These are phyloP conservation scores for Pseudochirops cupreus DNA, from an alignment of 2,797 vertebrate genomes.

Conservation along the genomic window DNA sequence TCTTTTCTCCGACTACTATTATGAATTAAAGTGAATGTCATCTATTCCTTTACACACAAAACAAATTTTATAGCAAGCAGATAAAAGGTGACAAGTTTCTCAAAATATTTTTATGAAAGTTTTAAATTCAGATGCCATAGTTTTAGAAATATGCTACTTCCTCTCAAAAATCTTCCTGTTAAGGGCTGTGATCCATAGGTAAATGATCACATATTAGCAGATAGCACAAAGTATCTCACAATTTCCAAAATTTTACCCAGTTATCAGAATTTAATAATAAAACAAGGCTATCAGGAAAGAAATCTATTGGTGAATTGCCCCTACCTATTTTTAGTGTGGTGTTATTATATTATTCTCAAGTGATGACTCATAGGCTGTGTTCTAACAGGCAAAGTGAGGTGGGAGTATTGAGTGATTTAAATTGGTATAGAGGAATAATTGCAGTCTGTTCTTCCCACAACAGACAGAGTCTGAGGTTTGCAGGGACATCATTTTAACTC, in stretches of 20 bases:
- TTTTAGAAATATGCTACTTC: not conserved
- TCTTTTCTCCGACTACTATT: conserved; percentile 27
- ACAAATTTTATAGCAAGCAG: conserved; percentile 36
- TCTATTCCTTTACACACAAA: conserved; percentile 32
- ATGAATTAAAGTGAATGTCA: not conserved
- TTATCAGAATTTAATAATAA: conserved; percentile 57
- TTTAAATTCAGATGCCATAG: not conserved
- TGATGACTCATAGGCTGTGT: conserved; percentile 69
- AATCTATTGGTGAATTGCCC: conserved; percentile 68
- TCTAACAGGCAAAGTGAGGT: conserved; percentile 44
- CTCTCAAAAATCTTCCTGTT: not conserved
- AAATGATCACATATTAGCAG: not conserved
- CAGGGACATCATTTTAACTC: not conserved
- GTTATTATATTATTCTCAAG: conserved; percentile 54
- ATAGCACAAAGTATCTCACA: conserved; percentile 7
- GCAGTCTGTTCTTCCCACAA: conserved; percentile 28
- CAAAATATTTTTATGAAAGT: not conserved
- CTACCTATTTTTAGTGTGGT: conserved; percentile 70
- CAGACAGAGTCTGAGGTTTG: not conserved
- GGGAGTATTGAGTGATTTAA: conserved; percentile 45
- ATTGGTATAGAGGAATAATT: conserved; percentile 25
- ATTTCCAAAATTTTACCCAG: conserved; percentile 34
- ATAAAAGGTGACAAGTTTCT: not conserved
- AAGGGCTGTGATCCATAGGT: not conserved
- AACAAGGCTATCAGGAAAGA: conserved; percentile 62